Base-by-base conservation (phyloP, 2,113 vertebrate genomes). In the Mesoclemmys tuberculata region DNA sequence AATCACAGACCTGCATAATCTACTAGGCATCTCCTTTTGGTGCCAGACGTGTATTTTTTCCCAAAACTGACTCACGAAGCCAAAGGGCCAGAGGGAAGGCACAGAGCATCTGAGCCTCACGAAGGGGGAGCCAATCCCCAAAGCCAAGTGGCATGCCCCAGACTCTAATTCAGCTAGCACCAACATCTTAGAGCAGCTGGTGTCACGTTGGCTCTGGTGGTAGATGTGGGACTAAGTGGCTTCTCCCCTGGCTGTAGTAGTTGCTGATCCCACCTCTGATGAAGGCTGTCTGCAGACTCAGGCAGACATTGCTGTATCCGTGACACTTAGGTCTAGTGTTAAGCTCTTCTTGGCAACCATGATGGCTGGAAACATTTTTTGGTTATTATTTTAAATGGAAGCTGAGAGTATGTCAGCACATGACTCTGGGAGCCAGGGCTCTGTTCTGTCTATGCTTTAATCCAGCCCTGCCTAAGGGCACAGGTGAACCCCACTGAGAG, bases 81-180 rank as follows among this genome's bases (percentile, higher is more conserved):
- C 89, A 19, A 82, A 35, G 27, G 38, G 41, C 51, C 89, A 19
- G 80, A 35, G 27, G 38, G 79, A 49, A 52, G 24, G 35, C 18
- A 1, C 0, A 5, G 85, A 86, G 55, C 1, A 12, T 61, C 4
- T 83, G 90, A 1, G 84, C 82, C 89, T 16, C 84, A 68, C 78
- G n/a, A 83, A 41, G 90, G 52, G 71, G 54, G 84, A 77, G 48
- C 52, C 83, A n/a, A 38, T 74, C 82, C 6, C 77, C 92, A 87
- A 95, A 35, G 49, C 80, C 22, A 21, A 10, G 6, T 77, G 54
- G 46, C 5, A 58, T 68, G 88, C 4, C 0, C 0, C 29, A 61
- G 29, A 61, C 27, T 14, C 27, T 31, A 12, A 61, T 31, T 12
- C 13, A 61, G 56, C 29, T 31, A 61, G 56, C 11, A 64, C 6